These are phyloP conservation scores for Icerya purchasi DNA, from an alignment of 2,888 invertebrate genomes.

Conservation along the genomic window DNA sequence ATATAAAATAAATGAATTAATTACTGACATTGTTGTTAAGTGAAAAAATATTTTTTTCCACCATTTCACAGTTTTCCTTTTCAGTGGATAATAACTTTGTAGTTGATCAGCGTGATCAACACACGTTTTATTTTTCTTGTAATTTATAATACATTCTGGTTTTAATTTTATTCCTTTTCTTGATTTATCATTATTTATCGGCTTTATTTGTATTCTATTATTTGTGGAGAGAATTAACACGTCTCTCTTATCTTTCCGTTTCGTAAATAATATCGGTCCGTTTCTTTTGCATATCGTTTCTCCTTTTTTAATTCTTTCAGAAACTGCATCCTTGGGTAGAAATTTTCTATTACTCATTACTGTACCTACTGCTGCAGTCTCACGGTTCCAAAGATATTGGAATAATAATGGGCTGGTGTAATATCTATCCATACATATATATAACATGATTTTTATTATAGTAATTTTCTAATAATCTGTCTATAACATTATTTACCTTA, in stretches of 20 bases:
- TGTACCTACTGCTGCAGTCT: not conserved
- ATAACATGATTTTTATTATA: not conserved
- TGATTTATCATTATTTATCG: no score
- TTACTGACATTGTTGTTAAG: not conserved
- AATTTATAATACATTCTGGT: not conserved
- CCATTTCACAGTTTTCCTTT: not conserved
- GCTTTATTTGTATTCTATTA: not conserved
- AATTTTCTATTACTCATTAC: not conserved
- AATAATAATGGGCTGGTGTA: not conserved
- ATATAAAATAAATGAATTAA: no score
- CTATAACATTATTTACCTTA: not conserved
- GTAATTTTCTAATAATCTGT: not conserved
- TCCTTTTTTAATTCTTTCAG: not conserved
- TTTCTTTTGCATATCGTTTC: not conserved
- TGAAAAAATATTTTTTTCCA: not conserved
- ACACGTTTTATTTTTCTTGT: not conserved
- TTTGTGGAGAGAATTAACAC: not conserved
- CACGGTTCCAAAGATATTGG: not conserved
- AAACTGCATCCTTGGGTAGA: not conserved
- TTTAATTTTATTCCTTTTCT: not conserved
- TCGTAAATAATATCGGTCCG: not conserved
- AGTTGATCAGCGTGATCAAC: not conserved
- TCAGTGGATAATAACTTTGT: not conserved
- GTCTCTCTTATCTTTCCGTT: not conserved
- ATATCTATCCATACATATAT: not conserved